Conservation (phyloP, 1,140 invertebrate genomes). For the Drosophila tristis region DNA sequence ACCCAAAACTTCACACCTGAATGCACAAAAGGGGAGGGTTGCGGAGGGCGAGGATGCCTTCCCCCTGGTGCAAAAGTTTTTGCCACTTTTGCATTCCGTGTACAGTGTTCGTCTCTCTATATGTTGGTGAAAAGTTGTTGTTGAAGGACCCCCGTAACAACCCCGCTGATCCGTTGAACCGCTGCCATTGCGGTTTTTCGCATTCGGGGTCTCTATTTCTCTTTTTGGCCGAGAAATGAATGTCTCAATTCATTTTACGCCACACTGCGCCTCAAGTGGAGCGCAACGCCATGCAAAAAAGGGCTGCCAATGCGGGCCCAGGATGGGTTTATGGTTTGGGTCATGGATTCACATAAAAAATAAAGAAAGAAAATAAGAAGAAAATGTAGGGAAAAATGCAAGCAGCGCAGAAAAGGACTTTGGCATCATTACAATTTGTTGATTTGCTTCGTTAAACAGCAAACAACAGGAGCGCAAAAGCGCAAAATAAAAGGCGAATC, state of each 20-base stretch:
- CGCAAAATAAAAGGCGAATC: conserved; percentile 8
- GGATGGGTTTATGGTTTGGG: conserved; percentile 21
- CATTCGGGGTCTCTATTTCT: conserved; percentile 22
- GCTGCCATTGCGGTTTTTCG: conserved; percentile 26
- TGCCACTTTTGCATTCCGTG: conserved; percentile 72
- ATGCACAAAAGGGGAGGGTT: conserved; percentile 39
- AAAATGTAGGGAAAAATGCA: conserved; percentile 60
- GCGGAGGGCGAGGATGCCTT: conserved; percentile 18
- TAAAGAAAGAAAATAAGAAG: conserved; percentile 19
- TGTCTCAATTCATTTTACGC: conserved; percentile 83
- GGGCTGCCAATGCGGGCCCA: conserved; percentile 65
- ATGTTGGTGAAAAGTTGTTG: conserved; percentile 48
- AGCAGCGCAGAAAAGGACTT: conserved; percentile 69
- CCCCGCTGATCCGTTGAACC: too few relatives aligned
- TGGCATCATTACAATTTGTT: conserved; percentile 81
- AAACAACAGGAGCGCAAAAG: conserved; percentile 60
- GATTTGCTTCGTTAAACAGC: conserved; percentile 82
- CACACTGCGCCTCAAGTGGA: conserved; percentile 74
- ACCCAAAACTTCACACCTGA: conserved; percentile 76
- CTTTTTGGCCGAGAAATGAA: conserved; percentile 52
- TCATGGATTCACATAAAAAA: neutral
- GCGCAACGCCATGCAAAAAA: conserved; percentile 72
- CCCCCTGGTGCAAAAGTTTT: conserved; percentile 60
- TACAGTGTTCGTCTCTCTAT: conserved; percentile 9
- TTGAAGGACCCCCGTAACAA: conserved; percentile 39